Evolutionary conservation across 2,113 vertebrate species (phyloP).

Genomic region (Aegotheles bennettii): DNA sequence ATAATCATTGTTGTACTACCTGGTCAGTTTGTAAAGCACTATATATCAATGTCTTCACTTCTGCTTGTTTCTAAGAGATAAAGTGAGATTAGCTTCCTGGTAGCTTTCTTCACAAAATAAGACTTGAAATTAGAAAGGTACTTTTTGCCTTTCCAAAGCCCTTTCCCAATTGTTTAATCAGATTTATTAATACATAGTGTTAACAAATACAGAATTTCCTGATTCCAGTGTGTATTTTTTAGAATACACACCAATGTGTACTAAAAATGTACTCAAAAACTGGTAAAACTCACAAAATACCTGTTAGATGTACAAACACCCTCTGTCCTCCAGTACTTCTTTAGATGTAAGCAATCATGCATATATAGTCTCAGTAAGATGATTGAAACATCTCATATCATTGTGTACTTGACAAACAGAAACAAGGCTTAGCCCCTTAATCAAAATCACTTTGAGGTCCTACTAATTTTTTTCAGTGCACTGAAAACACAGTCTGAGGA

Average conservation of each 20-base stretch:
- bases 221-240: not conserved
- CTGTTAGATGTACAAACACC: not conserved
- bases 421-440: not conserved
- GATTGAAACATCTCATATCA: not conserved
- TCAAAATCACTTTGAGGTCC: not conserved
- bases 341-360: not conserved
- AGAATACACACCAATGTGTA: not conserved
- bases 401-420: not conserved
- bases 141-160: not conserved
- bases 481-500: not conserved
- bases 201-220: not conserved
- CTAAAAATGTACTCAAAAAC: not conserved
- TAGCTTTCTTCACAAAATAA: not conserved
- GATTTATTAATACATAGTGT: not conserved
- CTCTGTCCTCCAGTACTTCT: fast-evolving
- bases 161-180: not conserved
- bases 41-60: not conserved
- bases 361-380: not conserved
- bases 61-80: not conserved
- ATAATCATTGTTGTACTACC: fast-evolving
- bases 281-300: not conserved
- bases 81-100: not conserved
- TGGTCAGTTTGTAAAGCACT: not conserved
- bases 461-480: not conserved
- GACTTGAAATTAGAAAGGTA: not conserved